Evolutionary conservation across 2,888 invertebrate species (phyloP).

Genomic region (Eilema caniola): DNA sequence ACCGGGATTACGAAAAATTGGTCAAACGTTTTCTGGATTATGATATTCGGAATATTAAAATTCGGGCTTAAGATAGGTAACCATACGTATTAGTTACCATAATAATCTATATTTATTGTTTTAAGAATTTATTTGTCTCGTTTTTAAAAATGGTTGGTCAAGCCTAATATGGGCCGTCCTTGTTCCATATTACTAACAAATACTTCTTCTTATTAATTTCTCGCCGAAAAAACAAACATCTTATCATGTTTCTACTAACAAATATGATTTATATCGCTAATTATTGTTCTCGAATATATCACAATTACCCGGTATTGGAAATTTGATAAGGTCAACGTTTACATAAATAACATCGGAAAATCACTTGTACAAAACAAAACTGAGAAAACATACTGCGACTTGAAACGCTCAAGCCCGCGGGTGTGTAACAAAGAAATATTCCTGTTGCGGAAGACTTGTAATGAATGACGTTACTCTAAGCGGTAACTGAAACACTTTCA

Average conservation of each 20-base stretch:
- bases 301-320: neutral
- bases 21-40: too few species aligned
- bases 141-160: too few species aligned
- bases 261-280: neutral
- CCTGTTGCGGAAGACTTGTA: neutral
- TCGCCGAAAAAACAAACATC: neutral
- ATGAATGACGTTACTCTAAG: neutral
- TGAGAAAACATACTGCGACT: neutral
- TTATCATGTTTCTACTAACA: neutral
- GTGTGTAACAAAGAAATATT: neutral
- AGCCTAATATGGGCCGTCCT: too few species aligned
- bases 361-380: neutral
- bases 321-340: neutral
- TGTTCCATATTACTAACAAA: neutral
- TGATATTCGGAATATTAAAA: too few species aligned
- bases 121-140: too few species aligned
- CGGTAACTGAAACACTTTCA: too few species aligned
- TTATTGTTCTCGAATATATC: conserved; percentile 1
- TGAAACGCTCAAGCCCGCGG: neutral
- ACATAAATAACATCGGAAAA: neutral
- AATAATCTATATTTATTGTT: too few species aligned
- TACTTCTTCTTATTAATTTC: neutral
- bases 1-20: too few species aligned
- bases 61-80: too few species aligned
- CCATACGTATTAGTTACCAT: too few species aligned